These are phyloP conservation scores for Hypocryptadius cinnamomeus DNA, from an alignment of 2,113 vertebrate species.

Conservation along the genomic window DNA sequence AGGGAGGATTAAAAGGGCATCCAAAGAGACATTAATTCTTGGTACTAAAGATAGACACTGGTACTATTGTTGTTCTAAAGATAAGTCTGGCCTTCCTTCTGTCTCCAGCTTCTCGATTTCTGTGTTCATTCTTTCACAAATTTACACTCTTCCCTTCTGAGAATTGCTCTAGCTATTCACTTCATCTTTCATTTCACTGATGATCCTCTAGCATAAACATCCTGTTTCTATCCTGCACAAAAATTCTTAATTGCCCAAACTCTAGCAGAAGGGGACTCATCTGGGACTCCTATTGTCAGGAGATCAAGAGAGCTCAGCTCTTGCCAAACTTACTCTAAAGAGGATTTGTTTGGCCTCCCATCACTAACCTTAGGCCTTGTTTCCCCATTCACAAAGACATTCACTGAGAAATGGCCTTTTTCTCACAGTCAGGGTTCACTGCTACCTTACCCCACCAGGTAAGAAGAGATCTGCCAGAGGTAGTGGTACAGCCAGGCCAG, in stretches of 20 bases:
- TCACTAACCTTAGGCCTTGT: neutral
- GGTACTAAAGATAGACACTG: neutral
- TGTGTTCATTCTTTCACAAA: neutral
- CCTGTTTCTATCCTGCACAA: neutral
- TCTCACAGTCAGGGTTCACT: neutral
- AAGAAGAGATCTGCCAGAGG: neutral
- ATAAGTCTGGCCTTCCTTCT: neutral
- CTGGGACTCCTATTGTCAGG: neutral
- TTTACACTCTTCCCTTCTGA: neutral
- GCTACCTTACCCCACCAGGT: rapidly evolving
- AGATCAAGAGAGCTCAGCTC: neutral
- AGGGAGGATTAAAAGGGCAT: neutral
- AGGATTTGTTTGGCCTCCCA: neutral
- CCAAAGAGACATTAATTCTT: neutral
- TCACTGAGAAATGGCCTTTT: neutral
- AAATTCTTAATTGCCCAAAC: neutral
- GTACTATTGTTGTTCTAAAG: neutral
- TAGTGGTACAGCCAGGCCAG: neutral
- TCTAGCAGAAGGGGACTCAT: neutral
- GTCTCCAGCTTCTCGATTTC: neutral
- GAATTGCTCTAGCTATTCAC: neutral
- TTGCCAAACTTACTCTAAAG: neutral
- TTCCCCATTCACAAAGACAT: neutral
- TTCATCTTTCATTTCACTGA: neutral
- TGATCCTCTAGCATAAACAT: neutral